These are phyloP conservation scores for Heterochromis multidens DNA, from an alignment of 2,113 vertebrate genomes.

Conservation along the genomic window DNA sequence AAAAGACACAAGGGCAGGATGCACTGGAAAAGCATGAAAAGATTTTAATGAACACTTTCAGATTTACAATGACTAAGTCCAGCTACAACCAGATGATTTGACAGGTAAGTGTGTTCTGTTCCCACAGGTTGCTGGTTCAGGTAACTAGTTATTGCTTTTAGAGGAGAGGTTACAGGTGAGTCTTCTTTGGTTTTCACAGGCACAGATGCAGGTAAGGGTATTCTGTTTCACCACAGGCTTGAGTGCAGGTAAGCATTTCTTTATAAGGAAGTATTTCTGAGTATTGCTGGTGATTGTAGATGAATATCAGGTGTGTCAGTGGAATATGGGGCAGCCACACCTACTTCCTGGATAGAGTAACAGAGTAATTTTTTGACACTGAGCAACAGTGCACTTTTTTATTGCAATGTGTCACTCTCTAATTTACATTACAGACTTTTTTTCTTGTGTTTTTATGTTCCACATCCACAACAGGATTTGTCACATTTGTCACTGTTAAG, in stretches of 20 bases:
- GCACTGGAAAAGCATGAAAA: background rate
- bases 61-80: background rate
- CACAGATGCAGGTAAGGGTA: background rate
- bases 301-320: background rate
- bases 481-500: background rate
- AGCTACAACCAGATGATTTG: too few relatives aligned
- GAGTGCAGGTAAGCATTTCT: background rate
- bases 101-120: too few relatives aligned
- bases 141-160: background rate
- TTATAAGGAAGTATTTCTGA: background rate
- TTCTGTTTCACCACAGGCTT: background rate
- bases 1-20: background rate
- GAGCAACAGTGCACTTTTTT: background rate
- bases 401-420: background rate
- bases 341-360: background rate
- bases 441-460: background rate
- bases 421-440: background rate
- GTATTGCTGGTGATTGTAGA: rapidly evolving
- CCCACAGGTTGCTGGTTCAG: background rate
- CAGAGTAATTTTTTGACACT: background rate
- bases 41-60: background rate
- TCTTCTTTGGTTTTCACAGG: background rate
- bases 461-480: background rate
- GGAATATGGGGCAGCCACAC: background rate
- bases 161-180: background rate